These are phyloP conservation scores for Petrolisthes cinctipes DNA, from an alignment of 2,888 invertebrate species.

Conservation along the genomic window DNA sequence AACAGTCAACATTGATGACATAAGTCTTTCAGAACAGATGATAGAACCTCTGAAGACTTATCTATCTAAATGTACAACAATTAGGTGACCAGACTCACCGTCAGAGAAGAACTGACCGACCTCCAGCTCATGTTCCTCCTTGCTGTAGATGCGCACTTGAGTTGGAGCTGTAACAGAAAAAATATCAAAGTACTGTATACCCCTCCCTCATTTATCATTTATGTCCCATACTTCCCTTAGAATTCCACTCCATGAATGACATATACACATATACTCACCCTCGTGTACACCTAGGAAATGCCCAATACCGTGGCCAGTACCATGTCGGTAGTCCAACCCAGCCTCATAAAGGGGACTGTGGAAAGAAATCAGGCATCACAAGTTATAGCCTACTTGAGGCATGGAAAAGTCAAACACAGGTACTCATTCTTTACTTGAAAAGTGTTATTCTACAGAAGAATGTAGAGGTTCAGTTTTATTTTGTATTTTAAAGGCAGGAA, in stretches of 20 bases:
- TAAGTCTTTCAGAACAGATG: too few relatives aligned
- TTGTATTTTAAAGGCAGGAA: too few relatives aligned
- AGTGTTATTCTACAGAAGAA: too few relatives aligned
- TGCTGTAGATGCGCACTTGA: slow-evolving; percentile 51
- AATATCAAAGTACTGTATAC: background rate
- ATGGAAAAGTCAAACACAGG: background rate
- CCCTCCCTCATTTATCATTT: too few relatives aligned
- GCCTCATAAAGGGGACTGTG: slow-evolving; percentile 65
- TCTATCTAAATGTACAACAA: too few relatives aligned
- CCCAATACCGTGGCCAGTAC: slow-evolving; percentile 70
- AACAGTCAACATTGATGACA: too few relatives aligned
- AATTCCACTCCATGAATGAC: background rate
- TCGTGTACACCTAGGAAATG: slow-evolving; percentile 70
- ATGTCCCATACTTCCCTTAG: too few relatives aligned
- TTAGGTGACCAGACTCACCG: slow-evolving; percentile 25
- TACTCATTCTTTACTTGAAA: too few relatives aligned
- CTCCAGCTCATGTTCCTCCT: slow-evolving; percentile 56
- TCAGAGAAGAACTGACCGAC: slow-evolving; percentile 59
- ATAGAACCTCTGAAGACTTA: too few relatives aligned
- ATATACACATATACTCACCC: slow-evolving; percentile 66
- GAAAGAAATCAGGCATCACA: background rate
- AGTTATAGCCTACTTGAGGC: background rate
- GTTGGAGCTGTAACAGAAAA: slow-evolving; percentile 35
- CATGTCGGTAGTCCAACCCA: slow-evolving; percentile 67
- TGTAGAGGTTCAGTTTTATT: too few relatives aligned